Evolutionary conservation across 2,797 vertebrate species (phyloP).

Genomic region (Chrysolophus pictus): DNA sequence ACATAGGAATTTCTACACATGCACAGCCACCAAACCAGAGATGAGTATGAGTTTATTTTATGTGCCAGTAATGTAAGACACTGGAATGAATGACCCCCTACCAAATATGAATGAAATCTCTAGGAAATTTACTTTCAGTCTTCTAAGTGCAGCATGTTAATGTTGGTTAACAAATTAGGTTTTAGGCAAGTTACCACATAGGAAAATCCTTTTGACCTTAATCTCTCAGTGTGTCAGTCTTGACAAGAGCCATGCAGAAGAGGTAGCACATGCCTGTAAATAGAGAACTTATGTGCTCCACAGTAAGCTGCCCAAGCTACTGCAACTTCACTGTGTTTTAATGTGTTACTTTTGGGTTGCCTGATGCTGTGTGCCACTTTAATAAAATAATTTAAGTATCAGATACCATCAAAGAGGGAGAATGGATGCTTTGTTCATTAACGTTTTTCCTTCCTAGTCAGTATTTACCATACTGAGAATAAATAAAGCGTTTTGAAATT

Average conservation of each 20-base stretch:
- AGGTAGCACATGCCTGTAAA: background rate
- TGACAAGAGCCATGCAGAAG: background rate
- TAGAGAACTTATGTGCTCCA: background rate
- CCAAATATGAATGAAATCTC: background rate
- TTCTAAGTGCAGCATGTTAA: background rate
- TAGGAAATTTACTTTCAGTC: background rate
- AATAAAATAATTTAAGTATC: background rate
- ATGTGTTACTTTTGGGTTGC: background rate
- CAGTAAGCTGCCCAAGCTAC: background rate
- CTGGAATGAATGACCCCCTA: background rate
- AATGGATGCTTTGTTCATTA: background rate
- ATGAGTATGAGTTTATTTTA: background rate
- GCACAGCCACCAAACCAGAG: background rate
- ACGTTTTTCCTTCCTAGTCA: background rate
- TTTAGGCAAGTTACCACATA: background rate
- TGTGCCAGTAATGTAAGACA: background rate
- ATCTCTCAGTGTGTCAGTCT: background rate
- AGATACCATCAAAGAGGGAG: background rate
- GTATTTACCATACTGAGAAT: background rate
- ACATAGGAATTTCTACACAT: background rate
- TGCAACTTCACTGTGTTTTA: background rate
- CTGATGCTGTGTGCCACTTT: background rate
- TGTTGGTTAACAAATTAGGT: background rate
- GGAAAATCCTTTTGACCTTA: background rate
- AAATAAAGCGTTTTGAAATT: slow-evolving; percentile 13